Evolutionary conservation across 2,797 vertebrate species (phyloP).

Genomic region (Enteromius argenteus): DNA sequence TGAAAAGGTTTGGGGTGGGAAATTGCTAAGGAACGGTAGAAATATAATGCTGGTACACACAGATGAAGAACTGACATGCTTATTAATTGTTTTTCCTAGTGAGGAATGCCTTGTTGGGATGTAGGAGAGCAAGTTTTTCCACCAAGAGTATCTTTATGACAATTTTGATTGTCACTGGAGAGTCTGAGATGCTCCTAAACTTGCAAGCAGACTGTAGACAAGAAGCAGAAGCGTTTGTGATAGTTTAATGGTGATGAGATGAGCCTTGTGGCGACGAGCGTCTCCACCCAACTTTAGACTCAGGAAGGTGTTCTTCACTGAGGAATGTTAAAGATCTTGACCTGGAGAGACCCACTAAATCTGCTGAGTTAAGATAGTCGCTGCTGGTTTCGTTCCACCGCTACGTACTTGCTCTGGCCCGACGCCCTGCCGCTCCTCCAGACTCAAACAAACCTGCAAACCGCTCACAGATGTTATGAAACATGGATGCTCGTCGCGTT

Average conservation of each 20-base stretch:
- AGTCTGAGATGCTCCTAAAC: background rate
- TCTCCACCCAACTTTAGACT: conserved; percentile 4
- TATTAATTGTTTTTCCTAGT: background rate
- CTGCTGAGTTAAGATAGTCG: conserved; percentile 47
- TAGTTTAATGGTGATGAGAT: conserved; percentile 24
- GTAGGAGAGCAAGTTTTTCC: background rate
- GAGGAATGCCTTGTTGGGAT: conserved; percentile 9
- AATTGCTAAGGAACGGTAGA: background rate
- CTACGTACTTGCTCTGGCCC: conserved; percentile 29
- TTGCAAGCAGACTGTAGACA: background rate
- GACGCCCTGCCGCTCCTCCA: conserved; percentile 29
- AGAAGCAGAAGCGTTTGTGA: conserved; percentile 17
- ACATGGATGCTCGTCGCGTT: conserved; percentile 23
- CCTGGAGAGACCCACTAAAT: conserved; percentile 48
- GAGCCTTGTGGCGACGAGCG: background rate
- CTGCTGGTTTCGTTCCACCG: conserved; percentile 31
- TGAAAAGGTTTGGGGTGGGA: background rate
- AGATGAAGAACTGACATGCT: background rate
- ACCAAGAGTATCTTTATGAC: background rate
- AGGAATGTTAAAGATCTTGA: conserved; percentile 21
- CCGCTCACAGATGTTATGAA: conserved; percentile 51
- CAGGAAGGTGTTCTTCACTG: background rate
- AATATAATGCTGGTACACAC: background rate
- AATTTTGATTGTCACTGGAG: background rate
- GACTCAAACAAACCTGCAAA: conserved; percentile 50